Base-by-base conservation (phyloP, 2,888 invertebrate species). In the Meteorus cinctellus region DNA sequence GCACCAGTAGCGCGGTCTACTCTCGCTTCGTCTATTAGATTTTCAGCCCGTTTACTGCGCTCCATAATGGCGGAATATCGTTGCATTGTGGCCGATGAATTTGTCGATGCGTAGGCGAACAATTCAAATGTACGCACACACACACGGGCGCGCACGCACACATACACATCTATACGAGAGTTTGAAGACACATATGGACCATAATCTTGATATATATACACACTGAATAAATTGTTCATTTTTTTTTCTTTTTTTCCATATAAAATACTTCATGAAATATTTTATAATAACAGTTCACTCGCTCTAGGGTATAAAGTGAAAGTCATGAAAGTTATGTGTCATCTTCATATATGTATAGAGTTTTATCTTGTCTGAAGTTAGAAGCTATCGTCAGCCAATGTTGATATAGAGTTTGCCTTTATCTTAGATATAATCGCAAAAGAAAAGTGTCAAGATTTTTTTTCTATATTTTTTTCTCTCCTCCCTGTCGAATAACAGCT, bases 1-100 rank as follows among this genome's bases (percentile, higher is more conserved):
- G 63, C 70, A 69, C 48, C 45, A 69, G 34, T 34, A 48, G 19
- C 19, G 63, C 65, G 36, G 73, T 67, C 34, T 34, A 66, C 55
- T 66, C 55, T 65, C 36, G 55, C 55, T 55, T 41, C 60, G 55
- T 67, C 73, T 73, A 67, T 73, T 73, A 73, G 73, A 67, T 73
- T 73, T 73, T 67, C 59, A 73, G 29, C 66, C 51, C 67, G 59
- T 45, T 59, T 34, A 67, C 65, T 62, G 36, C 51, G 55, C 63
- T 48, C 65, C 41, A 70, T 70, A 75, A 74, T 74, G 69, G 45
- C 34, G 68, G 60, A 71, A 68, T 68, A 68, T 59, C 59, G 69
- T 70, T 27, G 31, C 59, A 55, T 70, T 70, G 69, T 70, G 69
- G 69, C 31, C 19, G 31, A 51, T 31, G 36, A 70, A 70, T 70